phyloP scores from a whole-genome alignment of 2,113 vertebrate species.

The Corythornis vintsioides region DNA sequence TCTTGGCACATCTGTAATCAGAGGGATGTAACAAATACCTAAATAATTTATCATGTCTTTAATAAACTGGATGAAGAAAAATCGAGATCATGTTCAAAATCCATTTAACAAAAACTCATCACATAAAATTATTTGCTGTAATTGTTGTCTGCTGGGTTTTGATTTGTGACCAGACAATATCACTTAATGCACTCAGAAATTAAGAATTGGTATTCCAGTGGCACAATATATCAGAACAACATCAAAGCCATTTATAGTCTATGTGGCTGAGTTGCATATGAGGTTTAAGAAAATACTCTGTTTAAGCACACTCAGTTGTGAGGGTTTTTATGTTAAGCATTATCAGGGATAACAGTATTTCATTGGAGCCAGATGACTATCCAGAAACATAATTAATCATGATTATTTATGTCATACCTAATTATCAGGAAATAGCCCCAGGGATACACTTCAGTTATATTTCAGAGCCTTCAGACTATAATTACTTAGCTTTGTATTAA shows the following conservation, averaged over 20 bases:
- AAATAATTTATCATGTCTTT: conserved; percentile 9
- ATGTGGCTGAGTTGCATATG: not conserved
- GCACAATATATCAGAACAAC: not conserved
- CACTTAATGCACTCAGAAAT: conserved; percentile 38
- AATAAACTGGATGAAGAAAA: not conserved
- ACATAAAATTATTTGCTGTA: conserved; percentile 27
- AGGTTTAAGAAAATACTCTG: conserved; percentile 43
- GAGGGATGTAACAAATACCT: not conserved
- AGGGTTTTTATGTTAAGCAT: not conserved
- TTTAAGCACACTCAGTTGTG: conserved; percentile 9
- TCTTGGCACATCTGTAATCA: not conserved
- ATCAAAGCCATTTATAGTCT: conserved; percentile 42
- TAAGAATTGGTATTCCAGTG: conserved; percentile 29
- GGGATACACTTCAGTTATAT: conserved; percentile 48
- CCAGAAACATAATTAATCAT: conserved; percentile 60
- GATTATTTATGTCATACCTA: conserved; percentile 66
- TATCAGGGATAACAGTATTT: conserved; percentile 58
- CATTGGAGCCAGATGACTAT: conserved; percentile 55
- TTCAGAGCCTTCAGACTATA: conserved; percentile 63
- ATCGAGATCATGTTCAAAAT: conserved; percentile 7
- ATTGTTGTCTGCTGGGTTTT: conserved; percentile 16
- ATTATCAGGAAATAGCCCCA: conserved; percentile 55
- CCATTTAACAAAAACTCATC: conserved; percentile 1
- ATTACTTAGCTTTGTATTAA: conserved; percentile 66
- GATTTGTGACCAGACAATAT: conserved; percentile 16